Base-by-base conservation (phyloP, 2,888 invertebrate species). In the Zeuzera pyrina region DNA sequence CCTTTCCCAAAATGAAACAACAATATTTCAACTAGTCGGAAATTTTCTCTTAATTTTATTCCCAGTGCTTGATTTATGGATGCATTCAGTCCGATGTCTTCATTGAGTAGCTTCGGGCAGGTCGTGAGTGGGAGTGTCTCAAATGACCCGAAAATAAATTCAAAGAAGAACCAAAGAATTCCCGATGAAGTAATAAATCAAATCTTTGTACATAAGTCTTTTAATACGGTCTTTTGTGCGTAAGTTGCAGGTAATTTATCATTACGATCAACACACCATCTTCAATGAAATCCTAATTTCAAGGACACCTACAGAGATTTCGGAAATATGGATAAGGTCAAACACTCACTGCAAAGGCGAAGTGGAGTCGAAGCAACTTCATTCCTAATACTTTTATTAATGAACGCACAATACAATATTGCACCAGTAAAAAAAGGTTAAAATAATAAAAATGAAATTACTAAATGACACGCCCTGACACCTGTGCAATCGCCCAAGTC, bases 141-240 rank as follows among this genome's bases (percentile, higher is more conserved):
- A 45, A 60, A 58, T 68, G 67, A 72, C 69, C 77, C 69, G 51
- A 71, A 78, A 71, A 68, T 57, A 62, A 53, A 57, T 58, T 63
- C 56, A 61, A 64, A 64, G 56, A 45, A 47, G 43, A 43, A 30
- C 30, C 29, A 31, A 35, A 31, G 40, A 31, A 49, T 52, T 64
- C 59, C 62, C 64, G 65, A 73, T 70, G 58, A 69, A 69, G 77
- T 54, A 64, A 78, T 81, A 77, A 77, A 81, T 81, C 77, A 79
- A 66, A 68, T 60, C 63, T 62, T 70, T 76, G 65, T 70, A 56
- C 54, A 52, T 53, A 58, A 56, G 54, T 50, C 53, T 56, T 58
- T 64, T 65, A 63, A 67, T 68, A 58, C 52, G 47, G 51, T 59
- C 66, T 57, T 65, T 72, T 67, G 62, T 63, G 48, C 45, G n/a